Evolutionary conservation across 2,797 vertebrate species (phyloP), one percentile per base, ranked within the genome.

Genomic region (Myripristis murdjan): DNA sequence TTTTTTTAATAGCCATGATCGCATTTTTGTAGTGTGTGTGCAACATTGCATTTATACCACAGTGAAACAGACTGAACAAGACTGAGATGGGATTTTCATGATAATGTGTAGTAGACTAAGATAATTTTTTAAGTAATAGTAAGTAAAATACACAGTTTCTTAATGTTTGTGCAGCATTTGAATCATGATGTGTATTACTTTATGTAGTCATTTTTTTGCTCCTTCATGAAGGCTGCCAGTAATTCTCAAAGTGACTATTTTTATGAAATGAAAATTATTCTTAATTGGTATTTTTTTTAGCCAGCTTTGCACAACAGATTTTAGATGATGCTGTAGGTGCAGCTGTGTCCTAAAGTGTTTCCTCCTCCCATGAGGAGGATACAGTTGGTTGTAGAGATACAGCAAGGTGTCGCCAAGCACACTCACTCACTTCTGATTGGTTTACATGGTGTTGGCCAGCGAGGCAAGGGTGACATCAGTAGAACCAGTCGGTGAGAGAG

Each of bases 281-380:
- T 59, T 59, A 18, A 56, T 51, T 39, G 56, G 39, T 11, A 37
- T 2, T 12, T 44, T 69, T 61, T 63, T 64, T 73, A 73, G 23
- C 23, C 23, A 24, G 23, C 49, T 37, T 53, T 49, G 62, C 76
- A 65, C 79, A 48, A 77, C 43, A 54, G 23, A 66, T 41, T 11
- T 70, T 59, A 23, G 31, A 48, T 46, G 49, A 47, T 11, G n/a
- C n/a, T 51, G 2, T 23, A 28, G 63, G 16, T 52, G 73, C 65
- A 49, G 80, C 76, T 72, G 73, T 43, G 61, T 77, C 59, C 59
- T 61, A 49, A 68, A 73, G 68, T 62, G 71, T 52, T 52, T 14
- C 37, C 47, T 79, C 79, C 58, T 57, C 61, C 67, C 61, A 73
- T 77, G 72, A 85, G 84, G 80, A 70, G 48, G 78, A n/a, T n/a